These are phyloP conservation scores for Hypena proboscidalis DNA, from an alignment of 2,888 invertebrate species.

Conservation along the genomic window DNA sequence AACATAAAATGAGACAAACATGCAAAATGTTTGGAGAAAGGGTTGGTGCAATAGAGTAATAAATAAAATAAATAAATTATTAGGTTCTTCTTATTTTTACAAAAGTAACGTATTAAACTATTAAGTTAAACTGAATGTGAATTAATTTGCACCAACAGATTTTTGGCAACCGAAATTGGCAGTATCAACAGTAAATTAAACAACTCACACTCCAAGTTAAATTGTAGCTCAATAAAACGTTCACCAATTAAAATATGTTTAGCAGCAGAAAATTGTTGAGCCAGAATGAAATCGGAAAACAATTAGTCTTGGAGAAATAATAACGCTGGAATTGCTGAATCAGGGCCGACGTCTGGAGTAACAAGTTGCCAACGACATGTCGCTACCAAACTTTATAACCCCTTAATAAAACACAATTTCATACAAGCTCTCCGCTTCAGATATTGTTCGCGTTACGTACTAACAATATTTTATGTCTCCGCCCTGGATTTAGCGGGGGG, in stretches of 20 bases:
- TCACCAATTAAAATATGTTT: conserved; percentile 55
- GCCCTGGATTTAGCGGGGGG: conserved; percentile 74
- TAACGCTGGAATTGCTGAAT: conserved; percentile 63
- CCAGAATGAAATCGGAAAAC: conserved; percentile 70
- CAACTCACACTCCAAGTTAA: conserved; percentile 20
- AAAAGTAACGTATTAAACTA: too few species aligned
- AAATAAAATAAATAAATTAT: too few species aligned
- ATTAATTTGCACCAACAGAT: too few species aligned
- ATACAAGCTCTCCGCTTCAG: conserved; percentile 67
- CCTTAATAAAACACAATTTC: conserved; percentile 84
- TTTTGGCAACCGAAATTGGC: too few species aligned
- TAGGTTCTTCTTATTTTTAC: too few species aligned
- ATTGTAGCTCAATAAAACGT: conserved; percentile 39
- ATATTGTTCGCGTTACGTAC: conserved; percentile 65
- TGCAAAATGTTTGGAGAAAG: too few species aligned
- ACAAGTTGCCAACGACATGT: conserved; percentile 79
- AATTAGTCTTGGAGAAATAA: conserved; percentile 72
- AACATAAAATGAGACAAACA: too few species aligned
- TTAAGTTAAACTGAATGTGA: too few species aligned
- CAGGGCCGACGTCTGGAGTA: conserved; percentile 65
- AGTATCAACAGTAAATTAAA: too few species aligned
- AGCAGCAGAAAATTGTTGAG: conserved; percentile 54
- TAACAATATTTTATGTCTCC: conserved; percentile 79
- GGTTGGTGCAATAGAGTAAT: too few species aligned
- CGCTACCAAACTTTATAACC: conserved; percentile 78